These are phyloP conservation scores for Drosophila ustulata DNA, from an alignment of 2,888 invertebrate genomes.

Conservation along the genomic window DNA sequence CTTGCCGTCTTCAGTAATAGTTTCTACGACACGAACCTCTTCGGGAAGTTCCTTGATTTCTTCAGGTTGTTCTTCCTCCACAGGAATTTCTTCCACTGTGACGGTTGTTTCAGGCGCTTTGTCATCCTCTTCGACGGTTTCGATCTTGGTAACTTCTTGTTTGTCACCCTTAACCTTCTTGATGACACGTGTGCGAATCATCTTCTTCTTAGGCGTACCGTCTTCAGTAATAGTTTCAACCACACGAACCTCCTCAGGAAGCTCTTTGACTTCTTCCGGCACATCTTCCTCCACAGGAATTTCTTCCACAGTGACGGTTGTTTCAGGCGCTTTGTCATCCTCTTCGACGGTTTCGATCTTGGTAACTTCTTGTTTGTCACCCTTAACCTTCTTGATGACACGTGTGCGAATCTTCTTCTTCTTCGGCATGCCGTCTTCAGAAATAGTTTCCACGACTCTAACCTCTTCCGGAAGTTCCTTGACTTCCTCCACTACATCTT, in stretches of 20 bases:
- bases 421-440: conserved; percentile 18
- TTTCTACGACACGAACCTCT: conserved; percentile 46
- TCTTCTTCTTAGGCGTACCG: conserved; percentile 55
- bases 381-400: conserved; percentile 42
- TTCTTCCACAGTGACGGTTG: conserved; percentile 36
- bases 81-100: conserved; percentile 44
- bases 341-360: conserved; percentile 43
- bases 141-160: conserved; percentile 59
- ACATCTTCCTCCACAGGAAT: conserved; percentile 18
- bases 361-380: conserved; percentile 41
- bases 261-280: conserved; percentile 34
- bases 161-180: conserved; percentile 62
- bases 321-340: conserved; percentile 40
- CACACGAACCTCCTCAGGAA: conserved; percentile 45
- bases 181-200: conserved; percentile 58
- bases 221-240: conserved; percentile 57
- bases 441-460: conserved; percentile 23
- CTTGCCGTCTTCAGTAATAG: conserved; percentile 40
- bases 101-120: conserved; percentile 53
- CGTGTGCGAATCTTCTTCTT: conserved; percentile 44
- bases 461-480: conserved; percentile 38
- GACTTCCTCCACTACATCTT: conserved; percentile 27
- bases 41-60: conserved; percentile 47
- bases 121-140: conserved; percentile 59
- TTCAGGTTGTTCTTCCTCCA: conserved; percentile 39